Evolutionary conservation across 2,888 invertebrate species (phyloP).

Genomic region (Tillus elongatus): DNA sequence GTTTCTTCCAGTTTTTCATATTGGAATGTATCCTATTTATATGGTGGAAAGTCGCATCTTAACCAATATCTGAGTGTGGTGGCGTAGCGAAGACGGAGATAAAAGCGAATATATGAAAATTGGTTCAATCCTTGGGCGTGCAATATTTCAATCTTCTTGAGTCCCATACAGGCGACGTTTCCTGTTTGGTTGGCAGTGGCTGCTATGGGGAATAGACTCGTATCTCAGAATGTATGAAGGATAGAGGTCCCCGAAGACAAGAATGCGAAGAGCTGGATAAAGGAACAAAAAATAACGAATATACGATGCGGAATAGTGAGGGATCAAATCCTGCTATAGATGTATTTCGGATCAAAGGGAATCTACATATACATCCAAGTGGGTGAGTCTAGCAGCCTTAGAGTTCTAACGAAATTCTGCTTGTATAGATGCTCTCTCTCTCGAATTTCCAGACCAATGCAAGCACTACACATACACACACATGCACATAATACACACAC

Average conservation of each 20-base stretch:
- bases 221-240: conserved; percentile 40
- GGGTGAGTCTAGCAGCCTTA: conserved; percentile 15
- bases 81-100: conserved; percentile 25
- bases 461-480: neutral
- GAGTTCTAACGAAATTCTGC: conserved; percentile 25
- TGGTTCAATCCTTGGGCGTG: conserved; percentile 41
- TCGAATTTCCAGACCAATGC: neutral
- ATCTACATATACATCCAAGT: conserved; percentile 32
- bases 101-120: conserved; percentile 40
- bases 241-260: conserved; percentile 40
- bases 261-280: conserved; percentile 39
- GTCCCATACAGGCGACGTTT: conserved; percentile 38
- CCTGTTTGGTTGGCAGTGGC: conserved; percentile 38
- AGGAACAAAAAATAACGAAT: conserved; percentile 39
- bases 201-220: conserved; percentile 37
- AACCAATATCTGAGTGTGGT: conserved; percentile 16
- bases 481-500: no score
- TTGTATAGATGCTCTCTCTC: conserved; percentile 19
- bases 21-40: conserved; percentile 15
- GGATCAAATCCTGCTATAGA: conserved; percentile 29
- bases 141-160: conserved; percentile 41
- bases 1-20: conserved; percentile 7
- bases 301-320: conserved; percentile 34
- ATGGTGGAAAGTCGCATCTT: conserved; percentile 16
- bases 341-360: conserved; percentile 40